Conservation (phyloP, 2,797 vertebrate species). For the Falco rusticolus region DNA sequence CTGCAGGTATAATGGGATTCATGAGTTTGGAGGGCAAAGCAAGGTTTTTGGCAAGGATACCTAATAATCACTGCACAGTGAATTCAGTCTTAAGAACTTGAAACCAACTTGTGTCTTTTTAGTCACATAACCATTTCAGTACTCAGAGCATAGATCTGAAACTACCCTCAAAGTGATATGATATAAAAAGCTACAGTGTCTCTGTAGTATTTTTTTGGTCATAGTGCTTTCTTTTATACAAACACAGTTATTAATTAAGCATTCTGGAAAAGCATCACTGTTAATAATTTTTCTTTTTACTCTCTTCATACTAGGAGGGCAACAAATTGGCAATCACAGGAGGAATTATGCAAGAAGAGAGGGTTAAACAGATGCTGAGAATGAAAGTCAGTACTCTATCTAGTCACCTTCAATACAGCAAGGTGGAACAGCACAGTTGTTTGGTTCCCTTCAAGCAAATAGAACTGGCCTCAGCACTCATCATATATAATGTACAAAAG, state of each 20-base stretch:
- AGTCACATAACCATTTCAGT: not conserved
- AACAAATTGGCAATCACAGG: not conserved
- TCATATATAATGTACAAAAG: not conserved
- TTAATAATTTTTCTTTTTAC: not conserved
- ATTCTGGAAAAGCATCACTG: not conserved
- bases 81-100: not conserved
- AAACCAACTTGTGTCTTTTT: not conserved
- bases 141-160: not conserved
- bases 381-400: not conserved
- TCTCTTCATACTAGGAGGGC: not conserved
- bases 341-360: not conserved
- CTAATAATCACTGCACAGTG: not conserved
- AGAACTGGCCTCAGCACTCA: not conserved
- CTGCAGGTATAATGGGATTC: constrained; percentile 1
- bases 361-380: not conserved
- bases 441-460: not conserved
- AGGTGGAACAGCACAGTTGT: not conserved
- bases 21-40: constrained; percentile 18
- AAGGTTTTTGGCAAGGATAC: constrained; percentile 22
- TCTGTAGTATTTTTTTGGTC: not conserved
- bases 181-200: not conserved
- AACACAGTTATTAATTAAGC: not conserved
- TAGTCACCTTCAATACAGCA: not conserved
- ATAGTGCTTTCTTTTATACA: not conserved
- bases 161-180: accelerated